Evolutionary conservation across 2,797 vertebrate species (phyloP), one percentile per base, ranked within the genome.

Genomic region (Linurgus olivaceus): DNA sequence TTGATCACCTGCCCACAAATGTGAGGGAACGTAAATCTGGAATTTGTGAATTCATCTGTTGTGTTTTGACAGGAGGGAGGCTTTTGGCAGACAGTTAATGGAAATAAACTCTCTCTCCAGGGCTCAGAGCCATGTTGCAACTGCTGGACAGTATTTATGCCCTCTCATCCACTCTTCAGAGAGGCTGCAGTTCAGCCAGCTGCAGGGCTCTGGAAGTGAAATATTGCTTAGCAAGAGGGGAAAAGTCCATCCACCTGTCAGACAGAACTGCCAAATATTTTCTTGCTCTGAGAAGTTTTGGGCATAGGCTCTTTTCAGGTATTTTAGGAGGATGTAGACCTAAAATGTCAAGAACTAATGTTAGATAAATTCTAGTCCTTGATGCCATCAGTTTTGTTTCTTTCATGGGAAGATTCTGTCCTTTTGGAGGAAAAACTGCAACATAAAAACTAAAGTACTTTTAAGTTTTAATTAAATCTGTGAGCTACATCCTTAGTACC

Each of bases 1-100:
- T 52, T 91, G 89, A 91, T 90, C 88, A 97, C 88, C 95, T 96
- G 82, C 85, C 89, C 73, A 52, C 65, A 76, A 94, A 91, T 14
- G 28, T 37, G 76, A 96, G 78, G 61, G 80, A 91, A 85, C 3
- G 1, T 87, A 90, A 94, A 91, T 91, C 80, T 68, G 68, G 79
- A 94, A 88, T 92, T 82, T 76, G 82, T 90, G 79, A 83, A 85
- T 93, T 93, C 37, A 24, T 79, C 79, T 72, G 75, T 35, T 96
- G 84, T 94, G 84, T 86, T 96, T 90, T 92, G 79, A 94, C 61
- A 93, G 55, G 38, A 93, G 58, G 81, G 75, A 94, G 68, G 61
- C 50, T 88, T 79, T 88, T 97, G 91, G 93, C 90, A 95, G 79
- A 31, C 51, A 40, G 50, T 75, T 72, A 75, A 58, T 91, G 88